Evolutionary conservation across 2,797 vertebrate genomes (phyloP).

Genomic region (Capromys pilorides): DNA sequence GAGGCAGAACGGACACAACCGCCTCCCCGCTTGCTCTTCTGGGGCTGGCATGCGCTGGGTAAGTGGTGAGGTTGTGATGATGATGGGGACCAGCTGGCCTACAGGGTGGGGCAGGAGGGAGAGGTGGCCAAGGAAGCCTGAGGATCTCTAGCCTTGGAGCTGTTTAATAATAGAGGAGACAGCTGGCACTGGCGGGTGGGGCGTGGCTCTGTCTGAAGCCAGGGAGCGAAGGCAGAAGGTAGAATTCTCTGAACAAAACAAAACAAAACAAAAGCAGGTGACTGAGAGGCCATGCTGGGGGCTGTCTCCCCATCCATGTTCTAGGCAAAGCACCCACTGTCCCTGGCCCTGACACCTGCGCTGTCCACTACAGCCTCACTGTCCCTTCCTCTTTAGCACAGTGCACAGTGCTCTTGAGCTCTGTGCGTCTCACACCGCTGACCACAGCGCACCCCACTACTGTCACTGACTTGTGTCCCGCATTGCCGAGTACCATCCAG

Average conservation of each 20-base stretch:
- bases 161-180: slow-evolving; percentile 77
- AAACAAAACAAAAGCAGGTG: background rate
- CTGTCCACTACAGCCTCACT: rapidly evolving
- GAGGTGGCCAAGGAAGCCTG: slow-evolving; percentile 39
- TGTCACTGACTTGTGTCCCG: background rate
- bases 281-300: background rate
- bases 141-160: slow-evolving; percentile 52
- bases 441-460: background rate
- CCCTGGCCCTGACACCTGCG: background rate
- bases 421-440: background rate
- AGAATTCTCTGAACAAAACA: background rate
- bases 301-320: background rate
- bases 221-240: background rate
- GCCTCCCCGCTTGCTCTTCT: background rate
- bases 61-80: background rate
- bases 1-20: background rate
- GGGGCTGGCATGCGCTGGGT: background rate
- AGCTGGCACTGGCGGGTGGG: slow-evolving; percentile 66
- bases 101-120: slow-evolving; percentile 25
- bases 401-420: too few relatives aligned
- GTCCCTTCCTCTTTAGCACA: background rate
- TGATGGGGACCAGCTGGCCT: slow-evolving; percentile 53
- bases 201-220: slow-evolving; percentile 41
- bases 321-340: background rate
- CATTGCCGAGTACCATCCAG: background rate